phyloP scores from a whole-genome alignment of 2,113 vertebrate genomes.

The Tetrao urogallus region DNA sequence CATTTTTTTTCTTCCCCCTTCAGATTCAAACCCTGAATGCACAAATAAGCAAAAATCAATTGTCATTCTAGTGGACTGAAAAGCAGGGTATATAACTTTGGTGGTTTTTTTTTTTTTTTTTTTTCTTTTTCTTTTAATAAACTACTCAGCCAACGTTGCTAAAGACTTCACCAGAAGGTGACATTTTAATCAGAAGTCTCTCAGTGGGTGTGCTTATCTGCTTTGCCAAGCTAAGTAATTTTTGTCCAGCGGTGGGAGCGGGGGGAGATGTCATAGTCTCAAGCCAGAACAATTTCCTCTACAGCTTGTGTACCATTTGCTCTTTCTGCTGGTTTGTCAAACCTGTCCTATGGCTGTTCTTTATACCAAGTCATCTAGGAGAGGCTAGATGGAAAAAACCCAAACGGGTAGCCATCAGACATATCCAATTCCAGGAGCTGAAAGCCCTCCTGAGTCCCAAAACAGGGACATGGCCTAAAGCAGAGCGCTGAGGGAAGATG shows the following conservation, averaged over 20 bases:
- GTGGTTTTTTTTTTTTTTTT: too few relatives aligned
- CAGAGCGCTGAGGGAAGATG: background rate
- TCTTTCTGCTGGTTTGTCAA: constrained; percentile 52
- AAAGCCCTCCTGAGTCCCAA: rapidly evolving
- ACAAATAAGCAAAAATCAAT: background rate
- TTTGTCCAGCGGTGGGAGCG: background rate
- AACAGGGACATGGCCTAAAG: background rate
- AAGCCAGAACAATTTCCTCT: background rate
- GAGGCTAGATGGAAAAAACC: background rate
- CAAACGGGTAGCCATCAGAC: background rate
- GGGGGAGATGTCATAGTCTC: constrained; percentile 27
- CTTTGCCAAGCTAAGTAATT: constrained; percentile 36
- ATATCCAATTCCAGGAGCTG: background rate
- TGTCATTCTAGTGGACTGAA: background rate
- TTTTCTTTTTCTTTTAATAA: background rate
- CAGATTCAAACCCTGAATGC: background rate
- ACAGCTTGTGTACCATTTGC: constrained; percentile 3
- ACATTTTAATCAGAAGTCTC: constrained; percentile 30
- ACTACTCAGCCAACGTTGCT: background rate
- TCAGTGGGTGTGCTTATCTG: background rate
- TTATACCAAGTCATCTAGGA: constrained; percentile 34
- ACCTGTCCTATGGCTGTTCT: background rate
- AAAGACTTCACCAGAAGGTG: constrained; percentile 26
- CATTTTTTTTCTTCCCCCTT: background rate
- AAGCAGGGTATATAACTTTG: background rate